Percentiles rank a stretch among this genome's conserved stretches.
These are phyloP conservation scores for Conopomorpha cramerella DNA, from an alignment of 1,140 invertebrate genomes.

Conservation along the genomic window DNA sequence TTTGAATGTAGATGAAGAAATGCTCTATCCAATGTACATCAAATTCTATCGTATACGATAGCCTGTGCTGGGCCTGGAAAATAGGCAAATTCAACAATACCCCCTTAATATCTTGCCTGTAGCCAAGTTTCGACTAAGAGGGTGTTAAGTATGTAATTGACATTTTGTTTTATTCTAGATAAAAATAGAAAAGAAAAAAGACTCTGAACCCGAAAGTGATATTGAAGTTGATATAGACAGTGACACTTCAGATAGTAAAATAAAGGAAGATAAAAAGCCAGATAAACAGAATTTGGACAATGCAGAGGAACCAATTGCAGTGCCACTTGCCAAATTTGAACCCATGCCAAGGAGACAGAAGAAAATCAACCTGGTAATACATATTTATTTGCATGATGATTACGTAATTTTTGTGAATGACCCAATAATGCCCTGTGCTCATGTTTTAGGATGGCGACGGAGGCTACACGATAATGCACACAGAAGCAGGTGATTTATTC, in stretches of 20 bases:
- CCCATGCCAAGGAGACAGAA: constrained; percentile 35
- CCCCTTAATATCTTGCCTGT: no score
- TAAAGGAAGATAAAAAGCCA: no score
- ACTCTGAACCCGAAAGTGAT: constrained; percentile 60
- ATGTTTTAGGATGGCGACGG: constrained; percentile 58
- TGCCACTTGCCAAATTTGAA: constrained; percentile 31
- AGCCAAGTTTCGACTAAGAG: no score
- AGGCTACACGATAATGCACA: constrained; percentile 68
- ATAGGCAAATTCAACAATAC: no score
- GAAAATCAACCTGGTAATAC: constrained; percentile 36
- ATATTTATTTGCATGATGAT: constrained; percentile 1
- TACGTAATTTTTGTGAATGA: no score
- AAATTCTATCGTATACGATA: no score
- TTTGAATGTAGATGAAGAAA: no score
- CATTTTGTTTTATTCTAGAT: constrained; percentile 21
- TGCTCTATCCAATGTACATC: no score
- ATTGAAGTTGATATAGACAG: constrained; percentile 64
- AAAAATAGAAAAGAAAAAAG: constrained; percentile 52
- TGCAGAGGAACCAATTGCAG: constrained; percentile 22
- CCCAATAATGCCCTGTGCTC: constrained; percentile 2
- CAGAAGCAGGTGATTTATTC: constrained; percentile 58
- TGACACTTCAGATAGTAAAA: constrained; percentile 26
- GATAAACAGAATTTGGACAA: no score
- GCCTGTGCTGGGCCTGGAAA: no score
- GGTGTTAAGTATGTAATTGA: no score